These are phyloP conservation scores for Nannospalax galili DNA, from an alignment of 2,113 vertebrate species.

Conservation along the genomic window DNA sequence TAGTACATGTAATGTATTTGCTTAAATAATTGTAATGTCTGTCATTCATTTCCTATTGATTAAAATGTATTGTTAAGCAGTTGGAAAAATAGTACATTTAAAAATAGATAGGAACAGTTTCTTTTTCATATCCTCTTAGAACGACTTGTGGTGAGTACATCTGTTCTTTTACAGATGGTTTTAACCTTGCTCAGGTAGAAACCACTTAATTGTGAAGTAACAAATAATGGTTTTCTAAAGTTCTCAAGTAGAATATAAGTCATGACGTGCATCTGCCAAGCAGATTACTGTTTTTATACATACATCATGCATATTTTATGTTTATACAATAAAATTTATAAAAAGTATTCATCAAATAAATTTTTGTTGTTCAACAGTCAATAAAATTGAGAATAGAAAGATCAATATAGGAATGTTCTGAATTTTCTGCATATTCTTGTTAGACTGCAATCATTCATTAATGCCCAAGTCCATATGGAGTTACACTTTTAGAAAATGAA, in stretches of 20 bases:
- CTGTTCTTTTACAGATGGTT: background rate
- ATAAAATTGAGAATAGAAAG: background rate
- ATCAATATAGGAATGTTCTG: background rate
- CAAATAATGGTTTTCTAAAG: background rate
- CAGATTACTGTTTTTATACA: no score
- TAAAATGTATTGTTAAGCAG: background rate
- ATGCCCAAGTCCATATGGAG: background rate
- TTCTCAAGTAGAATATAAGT: background rate
- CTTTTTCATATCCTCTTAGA: conserved; percentile 6
- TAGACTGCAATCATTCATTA: background rate
- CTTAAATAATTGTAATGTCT: background rate
- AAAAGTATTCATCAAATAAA: background rate
- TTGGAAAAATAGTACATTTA: background rate
- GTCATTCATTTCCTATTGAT: background rate
- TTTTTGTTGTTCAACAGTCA: background rate
- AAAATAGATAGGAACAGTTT: background rate
- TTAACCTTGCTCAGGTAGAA: background rate
- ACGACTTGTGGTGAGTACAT: conserved; percentile 3
- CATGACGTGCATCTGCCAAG: background rate
- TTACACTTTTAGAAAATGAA: background rate
- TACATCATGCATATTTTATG: no score
- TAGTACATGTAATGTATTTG: no score
- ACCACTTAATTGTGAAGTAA: background rate
- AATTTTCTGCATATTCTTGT: background rate
- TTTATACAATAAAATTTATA: no score